A percentile compares a stretch with the other conserved stretches of the same genome.
phyloP scores from a whole-genome alignment of 2,797 vertebrate species.

The Enteromius mattozi region DNA sequence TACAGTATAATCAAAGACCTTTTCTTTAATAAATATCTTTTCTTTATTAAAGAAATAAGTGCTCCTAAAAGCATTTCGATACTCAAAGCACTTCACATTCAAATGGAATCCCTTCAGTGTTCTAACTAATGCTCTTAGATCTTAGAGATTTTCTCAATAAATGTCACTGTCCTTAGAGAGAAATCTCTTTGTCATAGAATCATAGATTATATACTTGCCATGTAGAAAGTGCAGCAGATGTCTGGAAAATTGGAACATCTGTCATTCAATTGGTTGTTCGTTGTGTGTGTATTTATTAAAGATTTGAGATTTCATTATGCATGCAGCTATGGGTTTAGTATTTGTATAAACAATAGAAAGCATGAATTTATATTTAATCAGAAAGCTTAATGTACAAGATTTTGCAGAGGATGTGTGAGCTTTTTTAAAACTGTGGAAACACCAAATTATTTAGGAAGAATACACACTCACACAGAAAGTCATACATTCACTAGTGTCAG shows the following conservation, averaged over 20 bases:
- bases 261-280: neutral
- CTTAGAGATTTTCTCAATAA: constrained; percentile 6
- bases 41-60: neutral
- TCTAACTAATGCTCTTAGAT: constrained; percentile 32
- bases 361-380: neutral
- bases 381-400: neutral
- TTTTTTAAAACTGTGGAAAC: neutral
- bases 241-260: neutral
- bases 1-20: neutral
- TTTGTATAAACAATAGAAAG: neutral
- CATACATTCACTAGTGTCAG: constrained; percentile 1
- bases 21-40: neutral
- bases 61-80: neutral
- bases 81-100: constrained; percentile 1
- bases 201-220: neutral
- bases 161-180: neutral
- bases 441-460: neutral
- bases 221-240: neutral
- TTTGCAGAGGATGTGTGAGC: neutral
- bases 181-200: constrained; percentile 25
- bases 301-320: neutral
- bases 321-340: neutral
- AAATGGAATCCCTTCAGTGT: constrained; percentile 12
- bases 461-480: neutral
- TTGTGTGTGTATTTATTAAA: neutral